Percentiles rank a stretch among this genome's conserved stretches.
phyloP scores from a whole-genome alignment of 2,888 invertebrate genomes.

The Spicauda simplicius region DNA sequence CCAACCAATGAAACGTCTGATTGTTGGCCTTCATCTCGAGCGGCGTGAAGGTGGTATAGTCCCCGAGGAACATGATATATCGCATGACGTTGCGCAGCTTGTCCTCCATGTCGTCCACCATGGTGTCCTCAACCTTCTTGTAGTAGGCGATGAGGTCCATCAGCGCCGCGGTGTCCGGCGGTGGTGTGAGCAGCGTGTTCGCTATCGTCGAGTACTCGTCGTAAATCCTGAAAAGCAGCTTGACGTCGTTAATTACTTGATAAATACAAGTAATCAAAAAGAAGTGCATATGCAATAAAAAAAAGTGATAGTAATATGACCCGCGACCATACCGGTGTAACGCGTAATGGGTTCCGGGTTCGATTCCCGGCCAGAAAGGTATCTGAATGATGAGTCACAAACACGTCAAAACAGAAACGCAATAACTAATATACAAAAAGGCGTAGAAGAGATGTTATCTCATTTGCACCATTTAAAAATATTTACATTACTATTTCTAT shows the following conservation, averaged over 20 bases:
- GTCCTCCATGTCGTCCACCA: conserved; percentile 90
- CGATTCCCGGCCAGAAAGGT: no score
- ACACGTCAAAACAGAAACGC: no score
- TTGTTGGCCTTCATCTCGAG: conserved; percentile 95
- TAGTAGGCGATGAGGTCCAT: conserved; percentile 93
- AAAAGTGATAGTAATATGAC: no score
- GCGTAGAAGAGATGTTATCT: no score
- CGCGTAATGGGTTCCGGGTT: no score
- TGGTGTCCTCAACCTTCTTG: conserved; percentile 88
- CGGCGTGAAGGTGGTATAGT: conserved; percentile 91
- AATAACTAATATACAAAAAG: no score
- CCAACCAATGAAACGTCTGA: conserved; percentile 92
- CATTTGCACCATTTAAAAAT: no score
- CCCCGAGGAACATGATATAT: conserved; percentile 93
- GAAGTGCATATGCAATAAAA: no score
- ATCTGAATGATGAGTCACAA: no score
- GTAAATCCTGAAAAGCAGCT: conserved; percentile 85
- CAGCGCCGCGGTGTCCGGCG: conserved; percentile 93
- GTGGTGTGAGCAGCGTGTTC: conserved; percentile 90
- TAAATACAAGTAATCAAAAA: no score
- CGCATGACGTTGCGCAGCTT: conserved; percentile 87
- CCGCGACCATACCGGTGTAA: no score
- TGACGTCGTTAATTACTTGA: background rate
- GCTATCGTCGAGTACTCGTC: conserved; percentile 93
- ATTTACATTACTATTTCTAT: no score